Percentiles rank a stretch among this genome's conserved stretches.
Conservation (phyloP, 1,140 invertebrate species). For the Drosophila ficusphila region DNA sequence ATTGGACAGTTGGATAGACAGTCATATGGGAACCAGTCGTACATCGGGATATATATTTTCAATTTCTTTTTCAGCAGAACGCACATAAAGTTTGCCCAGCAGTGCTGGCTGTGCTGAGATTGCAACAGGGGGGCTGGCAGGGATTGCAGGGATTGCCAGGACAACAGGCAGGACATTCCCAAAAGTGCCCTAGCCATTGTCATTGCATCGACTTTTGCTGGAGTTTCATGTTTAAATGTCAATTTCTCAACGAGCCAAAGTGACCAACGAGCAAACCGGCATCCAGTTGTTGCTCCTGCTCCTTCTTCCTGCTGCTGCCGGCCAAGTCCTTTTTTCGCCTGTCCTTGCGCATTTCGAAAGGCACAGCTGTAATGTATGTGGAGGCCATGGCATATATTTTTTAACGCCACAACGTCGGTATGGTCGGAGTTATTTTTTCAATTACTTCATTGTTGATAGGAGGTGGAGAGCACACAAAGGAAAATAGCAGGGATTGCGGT, state of each 20-base stretch:
- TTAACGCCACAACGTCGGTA: slow-evolving; percentile 28
- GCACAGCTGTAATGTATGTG: slow-evolving; percentile 49
- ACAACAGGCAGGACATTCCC: slow-evolving; percentile 37
- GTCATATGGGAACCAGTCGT: slow-evolving; percentile 67
- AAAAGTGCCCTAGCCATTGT: slow-evolving; percentile 72
- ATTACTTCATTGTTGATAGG: slow-evolving; percentile 67
- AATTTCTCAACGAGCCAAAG: slow-evolving; percentile 78
- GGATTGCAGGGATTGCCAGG: slow-evolving; percentile 52
- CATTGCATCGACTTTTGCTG: slow-evolving; percentile 65
- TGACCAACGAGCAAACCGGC: slow-evolving; percentile 56
- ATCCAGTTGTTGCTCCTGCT: slow-evolving; percentile 8
- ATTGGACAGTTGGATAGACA: slow-evolving; percentile 72
- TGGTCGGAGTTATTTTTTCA: slow-evolving; percentile 68
- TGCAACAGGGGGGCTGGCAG: slow-evolving; percentile 64
- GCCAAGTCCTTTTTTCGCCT: slow-evolving; percentile 19
- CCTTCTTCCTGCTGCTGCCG: not conserved
- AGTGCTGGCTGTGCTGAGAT: slow-evolving; percentile 72
- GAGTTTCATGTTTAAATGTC: slow-evolving; percentile 83
- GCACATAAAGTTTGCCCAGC: slow-evolving; percentile 65
- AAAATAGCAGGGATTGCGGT: slow-evolving; percentile 17
- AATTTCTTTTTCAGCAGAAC: slow-evolving; percentile 76
- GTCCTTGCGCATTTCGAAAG: slow-evolving; percentile 57
- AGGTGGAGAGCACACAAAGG: not conserved
- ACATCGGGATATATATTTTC: slow-evolving; percentile 65
- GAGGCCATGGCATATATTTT: slow-evolving; percentile 50